Evolutionary conservation across 2,113 vertebrate genomes (phyloP), one percentile per base, ranked within the genome.

Genomic region (Hippocampus zosterae): DNA sequence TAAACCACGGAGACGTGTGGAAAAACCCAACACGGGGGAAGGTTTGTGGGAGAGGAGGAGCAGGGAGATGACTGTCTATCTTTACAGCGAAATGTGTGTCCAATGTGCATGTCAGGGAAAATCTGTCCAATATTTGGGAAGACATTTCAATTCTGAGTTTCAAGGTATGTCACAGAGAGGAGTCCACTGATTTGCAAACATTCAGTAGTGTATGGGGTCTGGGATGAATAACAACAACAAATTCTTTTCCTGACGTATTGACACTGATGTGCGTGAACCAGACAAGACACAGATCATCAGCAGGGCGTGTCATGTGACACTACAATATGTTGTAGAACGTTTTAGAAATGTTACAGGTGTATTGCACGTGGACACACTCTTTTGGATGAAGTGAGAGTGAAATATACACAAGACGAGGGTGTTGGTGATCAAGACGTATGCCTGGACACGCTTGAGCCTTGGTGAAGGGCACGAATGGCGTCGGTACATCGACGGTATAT

Each of bases 351-450:
- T 37, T 37, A 5, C 16, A 4, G 7, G 68, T 75, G 33, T 42
- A 40, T 50, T 52, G 11, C 68, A n/a, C 53, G 67, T 72, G 71
- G 0, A 67, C 48, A 29, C 41, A 57, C 25, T 74, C 64, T 53
- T 10, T 57, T 79, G 72, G 78, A 88, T 77, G 75, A 77, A 80
- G 81, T 80, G 78, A 80, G 82, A 79, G 78, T 85, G 84, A 89
- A 87, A 90, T 85, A 87, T 84, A 75, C 75, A 84, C 69, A 74
- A 82, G 80, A 84, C 72, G 76, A 82, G 78, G 67, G 74, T 42
- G 82, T 81, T 88, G 85, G 80, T 88, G 92, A 95, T 94, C 94
- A 94, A 95, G 95, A 95, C 92, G 92, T 94, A 92, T 90, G 93
- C 40, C 73, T 2, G 41, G 8, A 68, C 67, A 65, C 60, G 64